Evolutionary conservation across 2,113 vertebrate genomes (phyloP), one percentile per base, ranked within the genome.

Genomic region (Ciconia stormi): DNA sequence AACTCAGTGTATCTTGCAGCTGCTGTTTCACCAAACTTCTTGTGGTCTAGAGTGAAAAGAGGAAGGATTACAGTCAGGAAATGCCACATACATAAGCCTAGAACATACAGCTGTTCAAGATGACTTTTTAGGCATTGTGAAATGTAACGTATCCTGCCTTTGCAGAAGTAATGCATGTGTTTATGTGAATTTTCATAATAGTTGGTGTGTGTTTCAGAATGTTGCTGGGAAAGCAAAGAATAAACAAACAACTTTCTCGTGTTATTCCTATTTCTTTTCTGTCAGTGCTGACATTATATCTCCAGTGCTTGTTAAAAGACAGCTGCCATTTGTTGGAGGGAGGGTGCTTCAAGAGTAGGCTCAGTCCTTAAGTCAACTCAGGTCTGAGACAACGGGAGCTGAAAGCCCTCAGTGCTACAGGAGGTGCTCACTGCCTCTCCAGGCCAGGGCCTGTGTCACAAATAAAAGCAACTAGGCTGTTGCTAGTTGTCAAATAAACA

Each of bases 31-130:
- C 89, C 84, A 86, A 71, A 38, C 34, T 55, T 32, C 81, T 72
- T 82, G 92, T 90, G 96, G 61, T 95, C 93, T 95, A 56, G 88
- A 96, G 90, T 46, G 34, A 94, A 96, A 97, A 98, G 97, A 94
- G 98, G 98, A 98, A 98, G 91, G 73, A 61, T 85, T 95, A 69
- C 61, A 74, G 83, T 93, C 96, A 97, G 97, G 94, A 98, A 98
- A 94, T 97, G 86, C 92, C 61, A 83, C 67, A 85, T 91, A 80
- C 84, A 82, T 82, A 94, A 78, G 50, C 90, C 93, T 94, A 76
- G 96, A 96, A 93, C 95, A 79, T 65, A 89, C 67, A 78, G 71
- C 71, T 97, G 89, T 97, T 95, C 34, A 76, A 85, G 85, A 90
- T 93, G 61, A 63, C 81, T 93, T 83, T 32, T 94, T 46, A 71